Evolutionary conservation across 2,113 vertebrate species (phyloP).

Genomic region (Forbesichthys agassizii): DNA sequence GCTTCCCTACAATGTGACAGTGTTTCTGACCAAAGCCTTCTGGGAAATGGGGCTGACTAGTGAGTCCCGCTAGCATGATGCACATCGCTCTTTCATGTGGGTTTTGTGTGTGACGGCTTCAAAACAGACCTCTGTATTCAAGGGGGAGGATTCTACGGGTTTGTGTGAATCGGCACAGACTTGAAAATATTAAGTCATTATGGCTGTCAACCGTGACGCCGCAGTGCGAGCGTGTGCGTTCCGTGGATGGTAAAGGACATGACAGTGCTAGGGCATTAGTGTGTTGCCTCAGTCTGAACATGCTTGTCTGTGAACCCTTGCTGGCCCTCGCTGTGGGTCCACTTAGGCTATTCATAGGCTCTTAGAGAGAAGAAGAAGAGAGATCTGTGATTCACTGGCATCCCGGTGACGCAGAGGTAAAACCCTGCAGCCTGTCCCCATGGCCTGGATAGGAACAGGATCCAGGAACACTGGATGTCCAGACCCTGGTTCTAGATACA

Average conservation of each 20-base stretch:
- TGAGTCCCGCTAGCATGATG: slow-evolving; percentile 42
- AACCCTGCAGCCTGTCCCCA: background rate
- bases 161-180: slow-evolving; percentile 53
- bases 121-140: slow-evolving; percentile 40
- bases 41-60: slow-evolving; percentile 60
- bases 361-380: background rate
- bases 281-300: background rate
- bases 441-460: background rate
- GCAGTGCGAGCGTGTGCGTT: background rate
- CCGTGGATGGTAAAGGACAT: background rate
- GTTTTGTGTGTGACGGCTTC: slow-evolving; percentile 42
- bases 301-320: background rate
- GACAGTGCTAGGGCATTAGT: no score
- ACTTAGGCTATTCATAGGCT: no score
- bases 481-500: background rate
- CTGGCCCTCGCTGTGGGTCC: background rate
- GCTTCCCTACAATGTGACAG: slow-evolving; percentile 61
- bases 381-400: background rate
- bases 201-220: slow-evolving; percentile 7
- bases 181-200: slow-evolving; percentile 37
- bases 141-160: slow-evolving; percentile 33
- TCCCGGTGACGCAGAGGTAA: background rate
- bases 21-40: slow-evolving; percentile 55
- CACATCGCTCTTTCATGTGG: slow-evolving; percentile 63
- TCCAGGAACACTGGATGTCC: background rate